Base-by-base conservation (phyloP, 1,140 invertebrate genomes). In the Ceratina calcarata region DNA sequence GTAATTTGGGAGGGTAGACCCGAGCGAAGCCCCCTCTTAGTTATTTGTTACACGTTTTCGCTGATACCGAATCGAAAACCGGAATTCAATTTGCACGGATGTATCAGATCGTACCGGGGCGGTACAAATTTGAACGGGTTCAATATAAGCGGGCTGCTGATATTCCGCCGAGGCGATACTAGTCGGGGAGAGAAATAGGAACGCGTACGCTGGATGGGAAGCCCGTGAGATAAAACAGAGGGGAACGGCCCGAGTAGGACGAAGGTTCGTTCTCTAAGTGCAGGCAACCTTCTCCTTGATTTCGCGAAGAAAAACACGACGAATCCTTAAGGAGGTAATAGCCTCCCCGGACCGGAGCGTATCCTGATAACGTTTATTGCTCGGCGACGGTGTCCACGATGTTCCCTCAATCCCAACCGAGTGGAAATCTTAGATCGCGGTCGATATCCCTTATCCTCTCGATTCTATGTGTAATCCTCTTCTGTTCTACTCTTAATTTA, bases 311-410 rank as follows among this genome's bases (percentile, higher is more conserved):
- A 70, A 83, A 66, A 80, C 55, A 37, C 45, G 32, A 61, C 22
- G 69, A 27, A 45, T 32, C 15, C 51, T 84, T 64, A 75, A 73
- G 13, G 24, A 45, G 32, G 13, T 60, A 20, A n/a, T 45, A 60
- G 12, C 49, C 51, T 53, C 67, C 13, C 20, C 45, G 3, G 53
- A 12, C n/a, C 57, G 18, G n/a, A 49, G 53, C 32, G 55, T 69
- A 75, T 70, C 70, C 66, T 49, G 65, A 84, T 81, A 81, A 81
- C 32, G 71, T 84, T 84, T 84, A 78, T 84, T 66, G 58, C 57
- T 8, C 51, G 57, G 45, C n/a, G 45, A 24, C 73, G 53, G 51
- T 58, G 51, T n/a, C 66, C 49, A 77, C 57, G 24, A 62, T 61
- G 75, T 69, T 60, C 68, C 49, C 55, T 77, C 73, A 18, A 67